A percentile compares a stretch with the other conserved stretches of the same genome.
Conservation (phyloP, 2,888 invertebrate species). For the Unio delphinus region DNA sequence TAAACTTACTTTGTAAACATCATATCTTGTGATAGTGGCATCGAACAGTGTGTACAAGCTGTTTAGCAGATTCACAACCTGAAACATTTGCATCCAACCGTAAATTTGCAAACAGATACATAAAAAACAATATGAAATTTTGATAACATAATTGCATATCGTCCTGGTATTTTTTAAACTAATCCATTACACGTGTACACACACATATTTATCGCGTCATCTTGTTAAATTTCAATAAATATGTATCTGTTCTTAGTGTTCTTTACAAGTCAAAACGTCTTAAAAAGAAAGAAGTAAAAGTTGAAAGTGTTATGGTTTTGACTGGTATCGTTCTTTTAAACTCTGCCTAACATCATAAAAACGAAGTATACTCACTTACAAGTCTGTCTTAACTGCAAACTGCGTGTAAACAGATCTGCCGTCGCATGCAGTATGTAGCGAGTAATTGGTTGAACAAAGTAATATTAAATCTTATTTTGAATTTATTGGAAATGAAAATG, state of each 20-base stretch:
- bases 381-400: background rate
- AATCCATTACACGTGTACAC: no score
- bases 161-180: background rate
- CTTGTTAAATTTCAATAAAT: no score
- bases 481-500: background rate
- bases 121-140: no score
- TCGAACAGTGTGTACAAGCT: conserved; percentile 63
- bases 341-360: no score
- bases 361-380: no score
- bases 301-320: no score
- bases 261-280: no score
- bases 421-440: background rate
- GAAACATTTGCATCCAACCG: conserved; percentile 6
- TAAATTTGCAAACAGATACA: background rate
- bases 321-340: no score
- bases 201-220: no score
- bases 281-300: no score
- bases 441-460: background rate
- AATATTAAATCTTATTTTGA: background rate
- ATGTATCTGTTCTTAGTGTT: no score
- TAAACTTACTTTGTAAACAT: conserved; percentile 61
- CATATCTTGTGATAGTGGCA: conserved; percentile 62
- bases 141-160: no score
- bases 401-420: background rate
- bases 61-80: conserved; percentile 63